Conservation (phyloP, 1,140 invertebrate species). For the Lineus longissimus region DNA sequence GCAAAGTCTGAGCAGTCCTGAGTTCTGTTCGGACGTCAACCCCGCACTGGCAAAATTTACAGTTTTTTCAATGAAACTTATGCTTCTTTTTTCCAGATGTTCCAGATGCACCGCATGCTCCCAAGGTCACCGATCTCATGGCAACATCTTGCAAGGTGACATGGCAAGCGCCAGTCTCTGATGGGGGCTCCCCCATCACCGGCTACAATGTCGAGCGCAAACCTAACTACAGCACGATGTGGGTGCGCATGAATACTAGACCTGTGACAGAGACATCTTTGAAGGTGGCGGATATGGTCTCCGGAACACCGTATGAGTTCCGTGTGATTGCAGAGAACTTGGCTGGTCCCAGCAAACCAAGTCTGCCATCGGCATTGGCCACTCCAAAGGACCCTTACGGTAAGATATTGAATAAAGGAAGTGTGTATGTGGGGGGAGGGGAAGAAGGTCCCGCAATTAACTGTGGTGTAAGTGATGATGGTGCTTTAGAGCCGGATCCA, state of each 20-base stretch:
- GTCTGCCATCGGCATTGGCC: slow-evolving; percentile 36
- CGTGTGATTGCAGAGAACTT: slow-evolving; percentile 95
- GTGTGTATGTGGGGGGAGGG: too few species aligned
- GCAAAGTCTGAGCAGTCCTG: too few species aligned
- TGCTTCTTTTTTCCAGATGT: slow-evolving; percentile 61
- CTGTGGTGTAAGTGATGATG: too few species aligned
- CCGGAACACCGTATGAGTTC: slow-evolving; percentile 42
- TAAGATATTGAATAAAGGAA: slow-evolving; percentile 54
- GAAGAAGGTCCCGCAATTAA: too few species aligned
- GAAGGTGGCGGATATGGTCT: slow-evolving; percentile 28
- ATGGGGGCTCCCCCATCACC: slow-evolving; percentile 55
- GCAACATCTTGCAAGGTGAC: slow-evolving; percentile 91
- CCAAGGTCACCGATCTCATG: slow-evolving; percentile 86
- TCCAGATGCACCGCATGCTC: slow-evolving; percentile 76
- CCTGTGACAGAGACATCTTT: slow-evolving; percentile 23
- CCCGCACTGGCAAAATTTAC: too few species aligned
- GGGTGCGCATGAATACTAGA: slow-evolving; percentile 62
- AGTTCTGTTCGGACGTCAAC: too few species aligned
- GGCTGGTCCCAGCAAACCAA: slow-evolving; percentile 90
- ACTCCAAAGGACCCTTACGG: slow-evolving; percentile 72
- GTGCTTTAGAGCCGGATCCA: too few species aligned
- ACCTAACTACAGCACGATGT: slow-evolving; percentile 83
- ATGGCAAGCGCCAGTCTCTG: slow-evolving; percentile 80
- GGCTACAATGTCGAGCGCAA: slow-evolving; percentile 61
- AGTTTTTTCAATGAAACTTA: background rate